phyloP scores from a whole-genome alignment of 2,797 vertebrate species.

The Micrastur ruficollis region DNA sequence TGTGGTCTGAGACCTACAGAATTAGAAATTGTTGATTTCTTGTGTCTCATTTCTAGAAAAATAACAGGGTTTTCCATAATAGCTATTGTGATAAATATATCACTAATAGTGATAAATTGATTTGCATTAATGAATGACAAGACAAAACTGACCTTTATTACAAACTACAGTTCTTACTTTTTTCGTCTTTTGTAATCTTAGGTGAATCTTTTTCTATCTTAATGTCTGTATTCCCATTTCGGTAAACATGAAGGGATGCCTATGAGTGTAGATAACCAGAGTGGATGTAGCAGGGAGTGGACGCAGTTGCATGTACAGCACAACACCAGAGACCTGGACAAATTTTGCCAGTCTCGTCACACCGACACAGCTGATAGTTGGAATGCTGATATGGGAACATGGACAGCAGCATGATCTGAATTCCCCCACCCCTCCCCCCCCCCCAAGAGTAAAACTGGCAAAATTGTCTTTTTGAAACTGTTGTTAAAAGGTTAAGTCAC shows the following conservation, averaged over 20 bases:
- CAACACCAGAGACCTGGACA: background rate
- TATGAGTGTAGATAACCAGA: background rate
- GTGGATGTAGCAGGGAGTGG: background rate
- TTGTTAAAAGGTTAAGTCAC: background rate
- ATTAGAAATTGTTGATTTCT: background rate
- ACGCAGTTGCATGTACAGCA: background rate
- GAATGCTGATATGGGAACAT: background rate
- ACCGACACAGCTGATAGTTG: background rate
- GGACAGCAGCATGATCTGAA: background rate
- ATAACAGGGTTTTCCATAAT: accelerated
- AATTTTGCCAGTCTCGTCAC: background rate
- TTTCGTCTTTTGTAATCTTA: background rate
- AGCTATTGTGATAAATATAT: too few species aligned
- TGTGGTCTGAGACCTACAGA: background rate
- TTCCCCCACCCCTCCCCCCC: too few species aligned
- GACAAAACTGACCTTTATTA: background rate
- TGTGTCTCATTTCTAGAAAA: background rate
- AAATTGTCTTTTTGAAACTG: background rate
- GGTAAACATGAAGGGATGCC: background rate
- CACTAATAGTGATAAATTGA: too few species aligned
- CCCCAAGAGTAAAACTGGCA: background rate
- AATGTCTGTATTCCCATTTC: background rate
- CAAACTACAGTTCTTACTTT: background rate
- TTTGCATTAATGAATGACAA: background rate
- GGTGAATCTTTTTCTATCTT: background rate